Evolutionary conservation across 2,113 vertebrate species (phyloP), one percentile per base, ranked within the genome.

Genomic region (Aphyosemion australe): DNA sequence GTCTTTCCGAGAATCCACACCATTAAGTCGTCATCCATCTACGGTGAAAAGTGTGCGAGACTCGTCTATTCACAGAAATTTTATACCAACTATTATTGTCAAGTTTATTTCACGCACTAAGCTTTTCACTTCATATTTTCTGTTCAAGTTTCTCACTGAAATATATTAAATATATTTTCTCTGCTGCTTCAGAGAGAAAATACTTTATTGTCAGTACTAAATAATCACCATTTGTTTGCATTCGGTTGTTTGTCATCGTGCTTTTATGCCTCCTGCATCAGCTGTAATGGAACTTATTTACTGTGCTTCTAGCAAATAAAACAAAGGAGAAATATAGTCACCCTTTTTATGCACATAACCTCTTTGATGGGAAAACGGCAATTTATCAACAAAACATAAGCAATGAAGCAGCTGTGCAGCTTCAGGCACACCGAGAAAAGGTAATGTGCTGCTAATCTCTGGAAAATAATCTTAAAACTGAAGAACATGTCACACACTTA

Each of bases 11-110:
- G 32, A 16, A 54, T 52, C 19, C 49, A 57, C 55, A 77, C 37
- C 47, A 56, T 21, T 66, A 78, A 61, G 49, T 34, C 32, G 46
- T 67, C 31, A 50, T 83, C 56, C 31, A 66, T 80, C 57, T 21
- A 16, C 2, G 31, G 8, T 53, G 41, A 15, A 43, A 12, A 12
- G 39, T 12, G 13, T 48, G 61, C 9, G 12, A 8, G 8, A 2
- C 61, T 31, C 26, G 64, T 76, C 54, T 60, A 31, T 70, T 72
- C 42, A 5, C 6, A 43, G 31, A 13, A 68, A 15, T 56, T 73
- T 71, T 62, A 65, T 12, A 43, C 42, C 1, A 20, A 56, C 52
- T 60, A 21, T 16, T 70, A 72, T 67, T n/a, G 73, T 73, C 46
- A 42, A 32, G 18, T 46, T 46, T 3, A 31, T 58, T 58, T 67